Percentiles rank a stretch among this genome's conserved stretches.
These are phyloP conservation scores for Lasioglossum oenotherae DNA, from an alignment of 2,888 invertebrate species.

Conservation along the genomic window DNA sequence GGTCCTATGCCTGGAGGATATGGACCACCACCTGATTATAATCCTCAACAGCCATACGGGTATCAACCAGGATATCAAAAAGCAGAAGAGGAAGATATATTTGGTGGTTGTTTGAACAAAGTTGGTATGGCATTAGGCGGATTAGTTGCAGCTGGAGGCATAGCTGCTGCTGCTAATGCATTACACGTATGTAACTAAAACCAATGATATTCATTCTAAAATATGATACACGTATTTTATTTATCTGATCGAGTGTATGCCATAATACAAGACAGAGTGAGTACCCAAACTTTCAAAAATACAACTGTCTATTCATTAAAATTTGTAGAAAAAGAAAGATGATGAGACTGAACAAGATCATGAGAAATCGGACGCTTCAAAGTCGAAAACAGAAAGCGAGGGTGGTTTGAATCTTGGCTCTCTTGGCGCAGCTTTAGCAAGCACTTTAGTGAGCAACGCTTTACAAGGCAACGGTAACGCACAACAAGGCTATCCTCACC, in stretches of 20 bases:
- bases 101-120: conserved; percentile 80
- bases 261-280: neutral
- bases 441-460: conserved; percentile 79
- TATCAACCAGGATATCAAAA: conserved; percentile 75
- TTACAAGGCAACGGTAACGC: conserved; percentile 72
- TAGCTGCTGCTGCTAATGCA: conserved; percentile 81
- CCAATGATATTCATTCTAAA: neutral
- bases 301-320: neutral
- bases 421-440: conserved; percentile 80
- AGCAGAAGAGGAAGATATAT: conserved; percentile 76
- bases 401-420: conserved; percentile 78
- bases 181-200: conserved; percentile 70
- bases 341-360: conserved; percentile 71
- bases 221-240: neutral
- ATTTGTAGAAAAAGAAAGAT: conserved; percentile 75
- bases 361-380: conserved; percentile 77
- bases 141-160: conserved; percentile 81
- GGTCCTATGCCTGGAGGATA: conserved; percentile 68
- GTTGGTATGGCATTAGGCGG: conserved; percentile 81
- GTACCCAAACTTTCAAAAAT: neutral
- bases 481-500: conserved; percentile 79
- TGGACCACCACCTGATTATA: conserved; percentile 57
- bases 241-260: neutral
- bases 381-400: conserved; percentile 76
- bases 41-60: conserved; percentile 72